Percentiles rank a stretch among this genome's conserved stretches.
Evolutionary conservation across 2,888 invertebrate species (phyloP).

Genomic region (Euzetes globulus): DNA sequence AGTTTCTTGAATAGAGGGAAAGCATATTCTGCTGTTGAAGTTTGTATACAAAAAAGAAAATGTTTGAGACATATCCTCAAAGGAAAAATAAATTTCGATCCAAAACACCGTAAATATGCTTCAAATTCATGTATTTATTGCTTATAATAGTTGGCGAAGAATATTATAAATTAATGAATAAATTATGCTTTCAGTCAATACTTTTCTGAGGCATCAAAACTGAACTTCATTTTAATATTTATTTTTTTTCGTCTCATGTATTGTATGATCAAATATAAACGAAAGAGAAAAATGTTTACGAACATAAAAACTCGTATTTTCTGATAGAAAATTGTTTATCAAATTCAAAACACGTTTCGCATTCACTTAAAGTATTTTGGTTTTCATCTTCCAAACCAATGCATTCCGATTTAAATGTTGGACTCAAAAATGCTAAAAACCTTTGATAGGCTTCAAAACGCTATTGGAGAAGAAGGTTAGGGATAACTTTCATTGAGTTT

Average conservation of each 20-base stretch:
- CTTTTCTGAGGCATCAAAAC: background rate
- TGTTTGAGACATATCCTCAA: no score
- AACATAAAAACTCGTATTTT: background rate
- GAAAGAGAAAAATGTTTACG: background rate
- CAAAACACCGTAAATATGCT: background rate
- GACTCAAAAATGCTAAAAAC: constrained; percentile 10
- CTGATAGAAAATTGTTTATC: background rate
- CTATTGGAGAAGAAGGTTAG: background rate
- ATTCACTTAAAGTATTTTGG: background rate
- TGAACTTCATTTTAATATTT: background rate
- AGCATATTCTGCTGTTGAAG: background rate
- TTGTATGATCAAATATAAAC: background rate
- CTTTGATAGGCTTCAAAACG: constrained; percentile 1
- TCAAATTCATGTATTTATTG: constrained; percentile 14
- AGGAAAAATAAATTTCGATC: background rate
- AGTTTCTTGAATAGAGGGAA: background rate
- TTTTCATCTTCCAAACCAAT: background rate
- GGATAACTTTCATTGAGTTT: constrained; percentile 10
- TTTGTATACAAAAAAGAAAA: background rate
- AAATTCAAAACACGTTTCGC: constrained; percentile 21
- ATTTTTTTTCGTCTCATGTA: background rate
- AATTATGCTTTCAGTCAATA: constrained; percentile 23
- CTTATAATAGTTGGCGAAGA: background rate
- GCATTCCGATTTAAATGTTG: background rate
- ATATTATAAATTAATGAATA: constrained; percentile 19